A percentile compares a stretch with the other conserved stretches of the same genome.
Evolutionary conservation across 2,113 vertebrate species (phyloP).

Genomic region (Rhizomys pruinosus): DNA sequence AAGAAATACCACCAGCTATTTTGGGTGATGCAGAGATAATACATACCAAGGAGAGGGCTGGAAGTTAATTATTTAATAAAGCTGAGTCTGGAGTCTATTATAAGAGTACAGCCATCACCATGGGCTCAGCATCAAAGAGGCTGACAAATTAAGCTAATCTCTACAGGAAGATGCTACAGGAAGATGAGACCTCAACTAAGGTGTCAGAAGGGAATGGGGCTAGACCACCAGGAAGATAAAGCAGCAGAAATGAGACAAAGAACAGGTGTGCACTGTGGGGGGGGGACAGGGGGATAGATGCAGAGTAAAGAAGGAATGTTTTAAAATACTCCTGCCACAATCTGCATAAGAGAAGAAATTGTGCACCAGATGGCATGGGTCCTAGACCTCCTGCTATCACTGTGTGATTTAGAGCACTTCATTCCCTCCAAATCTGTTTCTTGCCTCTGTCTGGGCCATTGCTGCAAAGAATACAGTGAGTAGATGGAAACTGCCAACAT

Average conservation of each 20-base stretch:
- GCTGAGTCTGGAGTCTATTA: background rate
- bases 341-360: background rate
- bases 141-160: conserved; percentile 37
- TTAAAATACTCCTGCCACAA: background rate
- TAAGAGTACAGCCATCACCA: background rate
- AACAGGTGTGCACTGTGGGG: background rate
- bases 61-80: conserved; percentile 72
- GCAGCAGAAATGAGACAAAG: background rate
- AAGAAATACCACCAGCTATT: conserved; percentile 72
- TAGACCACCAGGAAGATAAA: background rate
- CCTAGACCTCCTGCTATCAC: background rate
- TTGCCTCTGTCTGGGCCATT: background rate
- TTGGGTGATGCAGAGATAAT: conserved; percentile 65
- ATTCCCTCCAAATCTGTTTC: background rate
- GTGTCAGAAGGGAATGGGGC: background rate
- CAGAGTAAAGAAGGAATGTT: background rate
- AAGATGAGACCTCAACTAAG: background rate
- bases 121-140: background rate
- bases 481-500: background rate
- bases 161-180: background rate
- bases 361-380: background rate
- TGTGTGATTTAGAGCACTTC: background rate
- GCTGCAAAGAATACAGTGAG: background rate
- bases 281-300: too few species aligned
- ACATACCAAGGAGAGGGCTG: conserved; percentile 35